These are phyloP conservation scores for Siniperca chuatsi DNA, from an alignment of 2,113 vertebrate species.

Conservation along the genomic window DNA sequence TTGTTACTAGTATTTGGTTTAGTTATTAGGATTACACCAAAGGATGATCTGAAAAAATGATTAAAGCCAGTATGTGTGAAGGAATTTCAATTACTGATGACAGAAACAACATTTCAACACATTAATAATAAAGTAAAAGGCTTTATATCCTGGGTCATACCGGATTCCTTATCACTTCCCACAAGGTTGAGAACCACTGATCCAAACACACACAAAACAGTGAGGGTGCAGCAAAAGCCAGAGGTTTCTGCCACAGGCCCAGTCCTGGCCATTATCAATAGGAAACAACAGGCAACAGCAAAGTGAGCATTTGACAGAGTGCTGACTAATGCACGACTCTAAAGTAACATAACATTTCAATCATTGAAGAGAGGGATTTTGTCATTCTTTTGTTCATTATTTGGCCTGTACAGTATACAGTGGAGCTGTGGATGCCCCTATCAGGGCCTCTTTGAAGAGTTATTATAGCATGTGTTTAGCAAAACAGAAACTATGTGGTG, in stretches of 20 bases:
- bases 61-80: background rate
- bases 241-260: slow-evolving; percentile 24
- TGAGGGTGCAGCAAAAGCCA: slow-evolving; percentile 8
- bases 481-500: background rate
- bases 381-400: background rate
- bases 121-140: no score
- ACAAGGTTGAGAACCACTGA: background rate
- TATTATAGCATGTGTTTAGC: background rate
- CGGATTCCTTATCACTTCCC: background rate
- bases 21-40: background rate
- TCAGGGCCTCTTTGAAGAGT: background rate
- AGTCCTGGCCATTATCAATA: slow-evolving; percentile 31
- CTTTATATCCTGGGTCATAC: background rate
- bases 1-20: background rate
- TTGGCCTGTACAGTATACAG: background rate
- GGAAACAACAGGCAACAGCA: slow-evolving; percentile 39
- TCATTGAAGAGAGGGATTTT: slow-evolving; percentile 14
- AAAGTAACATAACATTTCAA: slow-evolving; percentile 43
- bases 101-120: background rate
- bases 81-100: background rate
- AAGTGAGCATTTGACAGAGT: slow-evolving; percentile 6
- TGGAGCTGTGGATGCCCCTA: background rate
- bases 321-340: slow-evolving; percentile 45
- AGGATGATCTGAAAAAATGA: background rate
- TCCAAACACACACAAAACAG: slow-evolving; percentile 1